Base-by-base conservation (phyloP, 1,140 invertebrate species). In the Zaprionus nigranus region DNA sequence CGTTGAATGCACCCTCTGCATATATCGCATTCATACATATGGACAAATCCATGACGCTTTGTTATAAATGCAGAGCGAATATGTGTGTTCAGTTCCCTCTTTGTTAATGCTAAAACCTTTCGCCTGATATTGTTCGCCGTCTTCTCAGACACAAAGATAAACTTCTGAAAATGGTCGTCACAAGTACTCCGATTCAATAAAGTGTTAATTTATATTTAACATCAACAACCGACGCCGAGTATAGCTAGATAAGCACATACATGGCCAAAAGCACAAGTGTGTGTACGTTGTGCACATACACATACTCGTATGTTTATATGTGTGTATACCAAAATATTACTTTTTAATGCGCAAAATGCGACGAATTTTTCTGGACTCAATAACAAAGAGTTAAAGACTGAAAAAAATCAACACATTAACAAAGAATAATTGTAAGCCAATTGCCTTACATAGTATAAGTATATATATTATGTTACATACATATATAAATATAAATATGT, bases 1-100 rank as follows among this genome's bases (percentile, higher is more conserved):
- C 73, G 82, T 73, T 84, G 68, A 88, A 85, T 75, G 81, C 63
- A 88, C 81, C 85, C 84, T 69, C 85, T 22, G 56, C 43, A 58
- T 62, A 51, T 60, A 54, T 54, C 20, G 17, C 12, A 51, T 53
- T 30, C 40, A 38, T 34, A 58, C 38, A 59, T 43, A n/a, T 43
- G 40, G 2, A 46, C 9, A 46, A 9, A 38, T 38, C 3, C 13
- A 46, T 46, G n/a, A 11, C 30, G 30, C 2, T 30, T 30, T 30
- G 30, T 30, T 30, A 30, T 30, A 3, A 30, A 30, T 20, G 11
- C 15, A 53, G 46, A 54, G 36, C 22, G 26, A 12, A 36, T 68
- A 61, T 60, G 36, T 22, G 46, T 22, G 7, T 54, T 15, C 30
- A 36, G 20, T 28, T 15, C 5, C 2, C 40, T 43, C 15, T 43